Evolutionary conservation across 2,888 invertebrate genomes (phyloP), one percentile per base, ranked within the genome.

Genomic region (Anarsia innoxiella): DNA sequence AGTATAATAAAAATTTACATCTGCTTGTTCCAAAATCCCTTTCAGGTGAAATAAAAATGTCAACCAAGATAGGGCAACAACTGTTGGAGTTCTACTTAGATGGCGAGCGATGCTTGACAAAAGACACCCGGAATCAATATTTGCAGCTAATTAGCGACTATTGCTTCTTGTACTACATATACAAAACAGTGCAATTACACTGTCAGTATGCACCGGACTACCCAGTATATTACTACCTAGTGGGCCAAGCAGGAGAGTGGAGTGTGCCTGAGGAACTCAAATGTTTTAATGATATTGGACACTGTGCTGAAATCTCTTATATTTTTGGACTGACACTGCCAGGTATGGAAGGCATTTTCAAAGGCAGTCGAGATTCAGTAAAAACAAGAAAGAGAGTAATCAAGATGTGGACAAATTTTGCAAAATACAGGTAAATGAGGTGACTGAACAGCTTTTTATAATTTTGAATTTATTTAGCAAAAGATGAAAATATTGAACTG

Each of bases 401-500:
- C 2, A 75, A 66, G 52, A 67, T 86, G 75, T 86, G 86, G 83
- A 84, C 84, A 0, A 85, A 86, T 51, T 86, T 86, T 53, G 84
- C 86, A 25, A 84, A 77, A 68, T 72, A 66, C 48, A 76, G 86
- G 86, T 86, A 65, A 58, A 12, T 23, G 9, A 14, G 29, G 5
- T 30, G n/a, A 1, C 29, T 26, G n/a, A n/a, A n/a, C n/a, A n/a
- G n/a, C n/a, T n/a, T n/a, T n/a, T n/a, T n/a, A n/a, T n/a, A n/a
- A n/a, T n/a, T n/a, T n/a, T n/a, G n/a, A n/a, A n/a, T n/a, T n/a
- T n/a, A n/a, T n/a, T n/a, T n/a, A n/a, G 19, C 19, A 19, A 19
- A 19, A 19, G 4, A 19, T 19, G 3, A 19, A 19, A 19, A 19
- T 8, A 19, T 27, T 40, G 16, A 35, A 15, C 15, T 36, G 39